A percentile compares a stretch with the other conserved stretches of the same genome.
These are phyloP conservation scores for Cryptosula pallasiana DNA, from an alignment of 2,888 invertebrate species.

Conservation along the genomic window DNA sequence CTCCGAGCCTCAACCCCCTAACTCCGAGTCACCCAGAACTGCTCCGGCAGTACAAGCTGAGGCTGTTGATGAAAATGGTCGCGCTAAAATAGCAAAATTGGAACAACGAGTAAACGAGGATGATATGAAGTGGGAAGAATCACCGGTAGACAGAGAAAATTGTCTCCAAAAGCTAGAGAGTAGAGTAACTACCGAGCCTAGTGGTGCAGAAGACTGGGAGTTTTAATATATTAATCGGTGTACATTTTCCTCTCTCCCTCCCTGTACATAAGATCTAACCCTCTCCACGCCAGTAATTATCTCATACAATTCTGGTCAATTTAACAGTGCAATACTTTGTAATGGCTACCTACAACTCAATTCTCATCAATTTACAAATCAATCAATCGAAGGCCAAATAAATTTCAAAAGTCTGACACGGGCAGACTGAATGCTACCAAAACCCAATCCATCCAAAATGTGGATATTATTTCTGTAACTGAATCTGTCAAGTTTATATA, in stretches of 20 bases:
- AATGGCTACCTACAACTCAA: not conserved
- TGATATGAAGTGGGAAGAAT: constrained; percentile 39
- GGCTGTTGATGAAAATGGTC: constrained; percentile 24
- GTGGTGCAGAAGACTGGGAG: constrained; percentile 38
- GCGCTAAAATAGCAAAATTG: constrained; percentile 35
- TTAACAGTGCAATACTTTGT: not conserved
- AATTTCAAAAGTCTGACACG: not conserved
- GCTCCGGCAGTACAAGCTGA: not conserved
- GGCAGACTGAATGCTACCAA: not conserved
- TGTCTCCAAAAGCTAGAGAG: constrained; percentile 41
- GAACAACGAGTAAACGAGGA: constrained; percentile 33
- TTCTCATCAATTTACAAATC: not conserved
- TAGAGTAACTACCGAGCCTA: constrained; percentile 33
- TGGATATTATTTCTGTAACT: constrained; percentile 12
- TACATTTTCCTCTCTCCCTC: too few species aligned
- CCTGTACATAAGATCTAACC: too few species aligned
- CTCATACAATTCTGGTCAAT: not conserved
- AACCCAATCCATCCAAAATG: constrained; percentile 1
- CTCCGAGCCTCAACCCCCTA: constrained; percentile 20
- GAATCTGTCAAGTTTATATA: not conserved
- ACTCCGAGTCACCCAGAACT: not conserved
- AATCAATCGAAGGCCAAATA: constrained; percentile 21
- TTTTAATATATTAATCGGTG: constrained; percentile 31
- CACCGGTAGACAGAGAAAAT: constrained; percentile 32
- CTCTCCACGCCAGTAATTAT: not conserved